These are phyloP conservation scores for Taxidea taxus DNA, from an alignment of 2,113 vertebrate species.

Conservation along the genomic window DNA sequence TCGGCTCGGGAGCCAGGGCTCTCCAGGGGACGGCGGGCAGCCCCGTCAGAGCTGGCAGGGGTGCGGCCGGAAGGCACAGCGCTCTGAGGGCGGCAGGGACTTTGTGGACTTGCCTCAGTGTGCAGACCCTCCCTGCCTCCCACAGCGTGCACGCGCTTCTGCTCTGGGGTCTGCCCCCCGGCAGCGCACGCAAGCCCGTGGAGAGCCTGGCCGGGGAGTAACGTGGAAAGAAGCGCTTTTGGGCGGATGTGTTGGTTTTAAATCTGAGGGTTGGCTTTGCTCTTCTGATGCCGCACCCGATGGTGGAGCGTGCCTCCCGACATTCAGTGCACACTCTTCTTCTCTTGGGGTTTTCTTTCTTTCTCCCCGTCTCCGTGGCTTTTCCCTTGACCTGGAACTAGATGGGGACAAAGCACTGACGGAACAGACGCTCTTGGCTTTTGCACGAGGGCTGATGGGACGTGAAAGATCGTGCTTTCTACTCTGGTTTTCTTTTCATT, in stretches of 20 bases:
- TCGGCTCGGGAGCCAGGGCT: not conserved
- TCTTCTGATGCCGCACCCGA: not conserved
- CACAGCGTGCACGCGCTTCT: rapidly evolving
- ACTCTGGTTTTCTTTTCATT: not conserved
- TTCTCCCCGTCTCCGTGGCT: rapidly evolving
- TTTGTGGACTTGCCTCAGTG: not conserved
- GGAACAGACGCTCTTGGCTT: not conserved
- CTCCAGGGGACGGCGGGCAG: not conserved
- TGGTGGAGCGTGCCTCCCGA: not conserved
- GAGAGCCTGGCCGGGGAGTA: not conserved
- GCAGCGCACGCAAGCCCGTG: not conserved
- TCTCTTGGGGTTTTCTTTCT: not conserved
- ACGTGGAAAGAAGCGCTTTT: not conserved
- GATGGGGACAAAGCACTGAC: not conserved
- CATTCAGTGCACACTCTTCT: not conserved
- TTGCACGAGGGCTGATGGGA: not conserved
- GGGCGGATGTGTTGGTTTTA: not conserved
- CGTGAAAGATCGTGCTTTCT: not conserved
- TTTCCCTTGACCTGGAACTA: not conserved
- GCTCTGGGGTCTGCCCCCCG: not conserved
- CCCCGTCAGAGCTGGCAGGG: not conserved
- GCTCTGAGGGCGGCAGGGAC: not conserved
- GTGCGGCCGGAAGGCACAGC: not conserved
- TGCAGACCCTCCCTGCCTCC: not conserved
- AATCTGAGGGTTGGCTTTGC: too few relatives aligned